phyloP scores from a whole-genome alignment of 2,113 vertebrate species.

The Eleginops maclovinus region DNA sequence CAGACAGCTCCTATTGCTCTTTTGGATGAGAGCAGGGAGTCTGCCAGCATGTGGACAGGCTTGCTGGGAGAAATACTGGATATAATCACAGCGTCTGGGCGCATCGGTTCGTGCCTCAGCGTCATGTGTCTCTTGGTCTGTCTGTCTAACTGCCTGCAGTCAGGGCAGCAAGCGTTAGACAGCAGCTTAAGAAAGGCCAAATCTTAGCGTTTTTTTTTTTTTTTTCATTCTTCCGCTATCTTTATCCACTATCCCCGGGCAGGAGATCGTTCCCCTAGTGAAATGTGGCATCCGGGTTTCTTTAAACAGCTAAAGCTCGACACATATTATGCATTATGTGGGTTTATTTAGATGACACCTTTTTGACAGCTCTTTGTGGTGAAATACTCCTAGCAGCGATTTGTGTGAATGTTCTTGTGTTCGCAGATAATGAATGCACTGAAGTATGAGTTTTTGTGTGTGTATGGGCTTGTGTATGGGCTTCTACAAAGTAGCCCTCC shows the following conservation, averaged over 20 bases:
- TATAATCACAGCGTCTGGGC: conserved; percentile 40
- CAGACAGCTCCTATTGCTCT: conserved; percentile 67
- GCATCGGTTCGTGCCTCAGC: neutral
- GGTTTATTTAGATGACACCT: neutral
- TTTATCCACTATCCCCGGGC: conserved; percentile 11
- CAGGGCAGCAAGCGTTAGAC: conserved; percentile 17
- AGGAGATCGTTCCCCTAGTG: neutral
- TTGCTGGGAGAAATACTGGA: conserved; percentile 45
- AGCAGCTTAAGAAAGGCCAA: conserved; percentile 3
- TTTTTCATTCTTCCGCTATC: neutral
- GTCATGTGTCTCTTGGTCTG: conserved; percentile 24
- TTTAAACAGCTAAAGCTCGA: neutral
- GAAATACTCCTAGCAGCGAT: neutral
- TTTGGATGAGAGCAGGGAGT: conserved; percentile 41
- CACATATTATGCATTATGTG: neutral
- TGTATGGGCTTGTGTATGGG: neutral
- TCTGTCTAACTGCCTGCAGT: conserved; percentile 30
- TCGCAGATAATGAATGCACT: neutral
- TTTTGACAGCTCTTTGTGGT: conserved; percentile 10
- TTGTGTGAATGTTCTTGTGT: neutral
- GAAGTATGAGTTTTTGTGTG: neutral
- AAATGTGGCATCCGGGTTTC: neutral
- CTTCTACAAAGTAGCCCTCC: neutral
- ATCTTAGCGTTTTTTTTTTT: neutral
- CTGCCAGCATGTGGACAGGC: conserved; percentile 51